Percentiles rank a stretch among this genome's conserved stretches.
Evolutionary conservation across 2,113 vertebrate species (phyloP).

Genomic region (Helogale parvula): DNA sequence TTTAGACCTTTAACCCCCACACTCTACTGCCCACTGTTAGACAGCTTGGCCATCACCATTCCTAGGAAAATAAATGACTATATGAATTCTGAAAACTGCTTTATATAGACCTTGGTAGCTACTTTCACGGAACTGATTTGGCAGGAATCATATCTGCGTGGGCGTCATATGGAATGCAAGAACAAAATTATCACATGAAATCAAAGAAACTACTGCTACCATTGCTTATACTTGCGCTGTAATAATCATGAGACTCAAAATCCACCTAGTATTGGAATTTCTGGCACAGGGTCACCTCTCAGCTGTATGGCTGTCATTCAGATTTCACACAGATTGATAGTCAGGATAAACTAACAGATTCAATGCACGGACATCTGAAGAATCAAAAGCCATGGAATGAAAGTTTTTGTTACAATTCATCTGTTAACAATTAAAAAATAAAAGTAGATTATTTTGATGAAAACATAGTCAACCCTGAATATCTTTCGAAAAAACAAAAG

Average conservation of each 20-base stretch:
- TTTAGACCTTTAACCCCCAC: no score
- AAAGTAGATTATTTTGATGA: neutral
- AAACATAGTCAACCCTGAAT: neutral
- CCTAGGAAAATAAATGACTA: neutral
- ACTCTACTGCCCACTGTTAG: accelerated
- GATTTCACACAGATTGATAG: neutral
- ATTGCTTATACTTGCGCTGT: accelerated
- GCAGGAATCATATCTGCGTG: neutral
- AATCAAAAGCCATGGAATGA: neutral
- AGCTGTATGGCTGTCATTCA: neutral
- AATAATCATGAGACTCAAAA: accelerated
- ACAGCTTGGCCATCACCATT: no score
- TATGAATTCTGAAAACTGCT: neutral
- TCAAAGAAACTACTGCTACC: neutral
- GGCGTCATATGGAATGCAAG: accelerated
- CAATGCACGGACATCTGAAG: neutral
- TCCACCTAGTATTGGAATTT: neutral
- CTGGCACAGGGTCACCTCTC: no score
- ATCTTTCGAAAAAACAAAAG: neutral
- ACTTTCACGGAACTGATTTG: neutral
- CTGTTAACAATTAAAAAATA: neutral
- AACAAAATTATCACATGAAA: neutral
- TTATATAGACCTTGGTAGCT: neutral
- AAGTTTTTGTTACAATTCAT: neutral
- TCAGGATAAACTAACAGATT: neutral